Conservation (phyloP, 1,140 invertebrate species). For the Aculops lycopersici region DNA sequence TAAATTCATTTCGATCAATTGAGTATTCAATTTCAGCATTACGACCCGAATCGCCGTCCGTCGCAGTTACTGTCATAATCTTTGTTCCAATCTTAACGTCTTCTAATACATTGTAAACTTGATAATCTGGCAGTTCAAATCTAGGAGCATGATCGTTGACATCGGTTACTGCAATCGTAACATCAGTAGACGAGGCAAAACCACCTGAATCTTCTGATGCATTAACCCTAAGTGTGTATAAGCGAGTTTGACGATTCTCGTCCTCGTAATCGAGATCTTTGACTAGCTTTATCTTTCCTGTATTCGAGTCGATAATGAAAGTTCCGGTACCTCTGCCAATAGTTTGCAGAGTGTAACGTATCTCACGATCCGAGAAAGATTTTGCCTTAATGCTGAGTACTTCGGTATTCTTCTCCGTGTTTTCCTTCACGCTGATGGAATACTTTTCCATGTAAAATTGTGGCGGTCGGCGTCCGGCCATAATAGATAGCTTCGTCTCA, state of each 20-base stretch:
- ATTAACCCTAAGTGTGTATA: constrained; percentile 60
- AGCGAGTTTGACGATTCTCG: constrained; percentile 56
- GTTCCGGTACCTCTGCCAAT: constrained; percentile 72
- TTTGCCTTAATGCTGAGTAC: constrained; percentile 85
- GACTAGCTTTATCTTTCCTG: constrained; percentile 65
- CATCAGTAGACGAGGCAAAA: constrained; percentile 66
- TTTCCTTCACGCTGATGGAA: constrained; percentile 72
- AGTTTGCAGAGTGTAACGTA: constrained; percentile 64
- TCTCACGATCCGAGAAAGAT: constrained; percentile 73
- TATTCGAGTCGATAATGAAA: constrained; percentile 69
- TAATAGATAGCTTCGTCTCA: constrained; percentile 60
- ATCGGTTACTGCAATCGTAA: constrained; percentile 24
- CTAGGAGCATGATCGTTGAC: constrained; percentile 71
- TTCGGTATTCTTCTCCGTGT: constrained; percentile 76
- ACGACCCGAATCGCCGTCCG: constrained; percentile 57
- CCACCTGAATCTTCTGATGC: constrained; percentile 79
- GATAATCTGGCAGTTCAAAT: constrained; percentile 73
- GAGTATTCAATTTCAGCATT: constrained; percentile 76
- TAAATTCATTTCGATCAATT: constrained; percentile 67
- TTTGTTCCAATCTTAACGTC: constrained; percentile 61
- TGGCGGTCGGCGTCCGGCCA: constrained; percentile 62
- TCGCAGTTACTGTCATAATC: constrained; percentile 37
- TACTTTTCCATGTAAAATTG: constrained; percentile 76
- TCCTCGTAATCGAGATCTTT: constrained; percentile 84
- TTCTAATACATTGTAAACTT: constrained; percentile 73